A percentile compares a stretch with the other conserved stretches of the same genome.
These are phyloP conservation scores for Axis porcinus DNA, from an alignment of 2,113 vertebrate genomes.

Conservation along the genomic window DNA sequence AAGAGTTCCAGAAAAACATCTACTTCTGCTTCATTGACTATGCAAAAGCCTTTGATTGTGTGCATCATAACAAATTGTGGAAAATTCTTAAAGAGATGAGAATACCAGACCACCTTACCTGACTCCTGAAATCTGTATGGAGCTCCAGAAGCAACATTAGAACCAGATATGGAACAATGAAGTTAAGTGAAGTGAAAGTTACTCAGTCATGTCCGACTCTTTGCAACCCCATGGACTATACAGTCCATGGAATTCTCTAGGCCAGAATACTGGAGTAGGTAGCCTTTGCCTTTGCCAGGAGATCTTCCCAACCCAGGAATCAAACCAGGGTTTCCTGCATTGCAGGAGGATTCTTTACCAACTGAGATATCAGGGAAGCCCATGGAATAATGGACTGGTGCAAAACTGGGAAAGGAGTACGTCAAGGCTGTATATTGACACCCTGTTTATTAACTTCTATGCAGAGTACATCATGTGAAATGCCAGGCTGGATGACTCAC, in stretches of 20 bases:
- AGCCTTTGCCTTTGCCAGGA: not conserved
- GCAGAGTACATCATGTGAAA: not conserved
- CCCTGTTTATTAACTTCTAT: not conserved
- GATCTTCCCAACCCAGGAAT: not conserved
- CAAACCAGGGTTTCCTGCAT: not conserved
- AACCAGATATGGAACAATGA: not conserved
- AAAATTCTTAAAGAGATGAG: not conserved
- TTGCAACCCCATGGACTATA: not conserved
- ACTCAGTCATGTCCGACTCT: not conserved
- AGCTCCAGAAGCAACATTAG: not conserved
- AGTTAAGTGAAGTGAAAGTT: too few relatives aligned
- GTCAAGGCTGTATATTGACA: not conserved
- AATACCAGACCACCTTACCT: not conserved
- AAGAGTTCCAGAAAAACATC: not conserved
- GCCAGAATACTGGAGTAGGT: not conserved
- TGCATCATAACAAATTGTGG: not conserved
- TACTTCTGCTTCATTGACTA: not conserved
- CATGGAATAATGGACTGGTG: not conserved
- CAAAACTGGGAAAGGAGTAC: not conserved
- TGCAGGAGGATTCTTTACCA: not conserved
- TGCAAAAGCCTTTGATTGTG: not conserved
- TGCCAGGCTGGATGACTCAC: not conserved
- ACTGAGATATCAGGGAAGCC: not conserved
- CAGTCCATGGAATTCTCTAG: not conserved
- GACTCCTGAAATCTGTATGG: not conserved